Evolutionary conservation across 2,113 vertebrate species (phyloP).

Genomic region (Lasiurus cinereus): DNA sequence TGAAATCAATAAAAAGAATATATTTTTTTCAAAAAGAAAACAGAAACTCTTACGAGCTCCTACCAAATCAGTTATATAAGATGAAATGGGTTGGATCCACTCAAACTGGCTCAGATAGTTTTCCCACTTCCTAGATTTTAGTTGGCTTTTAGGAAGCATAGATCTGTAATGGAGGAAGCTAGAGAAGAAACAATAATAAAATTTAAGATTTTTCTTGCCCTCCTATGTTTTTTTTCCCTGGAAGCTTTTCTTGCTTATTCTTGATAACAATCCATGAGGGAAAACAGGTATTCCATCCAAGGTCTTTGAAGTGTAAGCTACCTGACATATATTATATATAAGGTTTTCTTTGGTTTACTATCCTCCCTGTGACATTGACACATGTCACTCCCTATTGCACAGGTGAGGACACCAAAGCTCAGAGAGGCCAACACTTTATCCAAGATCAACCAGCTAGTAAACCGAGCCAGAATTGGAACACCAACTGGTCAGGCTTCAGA

Average conservation of each 20-base stretch:
- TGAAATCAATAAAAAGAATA: too few relatives aligned
- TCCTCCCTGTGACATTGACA: neutral
- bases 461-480: neutral
- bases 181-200: too few relatives aligned
- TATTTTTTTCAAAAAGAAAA: neutral
- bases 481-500: neutral
- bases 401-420: neutral
- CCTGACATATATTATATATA: neutral
- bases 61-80: neutral
- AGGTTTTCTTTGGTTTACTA: neutral
- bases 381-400: neutral
- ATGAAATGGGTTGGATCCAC: neutral
- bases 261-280: neutral
- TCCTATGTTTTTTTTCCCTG: neutral
- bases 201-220: too few relatives aligned
- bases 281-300: neutral
- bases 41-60: neutral
- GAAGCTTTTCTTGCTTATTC: neutral
- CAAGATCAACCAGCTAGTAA: neutral
- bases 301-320: neutral
- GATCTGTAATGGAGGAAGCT: too few relatives aligned
- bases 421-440: neutral
- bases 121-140: constrained; percentile 22
- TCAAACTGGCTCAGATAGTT: neutral
- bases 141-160: constrained; percentile 64